phyloP scores from a whole-genome alignment of 2,113 vertebrate genomes.

The Peromyscus maniculatus region DNA sequence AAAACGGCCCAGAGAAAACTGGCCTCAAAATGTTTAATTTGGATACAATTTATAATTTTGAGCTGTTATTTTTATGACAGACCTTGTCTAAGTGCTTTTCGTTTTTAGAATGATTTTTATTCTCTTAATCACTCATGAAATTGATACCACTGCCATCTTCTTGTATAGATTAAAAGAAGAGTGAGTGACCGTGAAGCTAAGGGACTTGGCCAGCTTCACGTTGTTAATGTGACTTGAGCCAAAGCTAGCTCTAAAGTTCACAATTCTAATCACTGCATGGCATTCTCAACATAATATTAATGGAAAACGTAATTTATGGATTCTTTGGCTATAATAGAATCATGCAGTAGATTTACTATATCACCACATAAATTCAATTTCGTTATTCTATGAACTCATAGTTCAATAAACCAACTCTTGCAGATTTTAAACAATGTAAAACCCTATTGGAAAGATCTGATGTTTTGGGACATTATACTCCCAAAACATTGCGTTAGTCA shows the following conservation, averaged over 20 bases:
- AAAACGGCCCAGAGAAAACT: constrained; percentile 16
- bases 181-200: neutral
- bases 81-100: constrained; percentile 20
- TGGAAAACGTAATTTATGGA: constrained; percentile 41
- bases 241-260: neutral
- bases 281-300: constrained; percentile 48
- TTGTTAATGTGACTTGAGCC: constrained; percentile 46
- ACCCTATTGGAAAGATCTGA: constrained; percentile 44
- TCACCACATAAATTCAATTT: constrained; percentile 37
- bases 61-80: constrained; percentile 50
- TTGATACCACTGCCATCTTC: neutral
- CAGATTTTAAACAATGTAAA: constrained; percentile 56
- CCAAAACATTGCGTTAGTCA: constrained; percentile 66
- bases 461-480: neutral
- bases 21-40: constrained; percentile 16
- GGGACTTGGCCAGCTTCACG: neutral
- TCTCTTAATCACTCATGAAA: neutral
- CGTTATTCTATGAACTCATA: constrained; percentile 20
- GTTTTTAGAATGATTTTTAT: constrained; percentile 36
- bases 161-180: neutral
- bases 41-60: neutral
- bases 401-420: constrained; percentile 54
- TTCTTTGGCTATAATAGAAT: constrained; percentile 42
- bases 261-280: constrained; percentile 3
- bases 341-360: constrained; percentile 39